These are phyloP conservation scores for Anguilla marmorata DNA, from an alignment of 2,797 vertebrate species.

Conservation along the genomic window DNA sequence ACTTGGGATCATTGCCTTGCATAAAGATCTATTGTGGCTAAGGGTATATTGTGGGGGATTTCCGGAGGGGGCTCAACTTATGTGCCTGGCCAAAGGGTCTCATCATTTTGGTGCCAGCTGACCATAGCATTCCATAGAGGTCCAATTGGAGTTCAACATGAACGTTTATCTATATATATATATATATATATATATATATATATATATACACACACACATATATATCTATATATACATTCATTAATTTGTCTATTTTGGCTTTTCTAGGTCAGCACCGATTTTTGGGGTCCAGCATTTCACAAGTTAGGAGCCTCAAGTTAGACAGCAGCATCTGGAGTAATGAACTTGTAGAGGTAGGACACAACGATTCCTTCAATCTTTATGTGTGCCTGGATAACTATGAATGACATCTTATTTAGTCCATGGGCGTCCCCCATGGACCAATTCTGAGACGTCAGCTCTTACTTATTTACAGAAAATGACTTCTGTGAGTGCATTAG, in stretches of 20 bases:
- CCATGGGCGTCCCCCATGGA: no score
- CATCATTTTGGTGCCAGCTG: no score
- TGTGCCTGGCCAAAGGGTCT: no score
- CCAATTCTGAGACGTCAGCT: no score
- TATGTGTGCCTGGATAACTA: background rate
- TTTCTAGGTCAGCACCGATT: slow-evolving; percentile 87
- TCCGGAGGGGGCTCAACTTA: no score
- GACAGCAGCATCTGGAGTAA: slow-evolving; percentile 95
- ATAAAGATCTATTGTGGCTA: no score
- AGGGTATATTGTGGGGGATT: no score
- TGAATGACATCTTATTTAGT: background rate
- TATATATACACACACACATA: slow-evolving; percentile 24
- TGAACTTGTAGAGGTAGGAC: slow-evolving; percentile 89
- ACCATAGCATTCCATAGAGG: no score
- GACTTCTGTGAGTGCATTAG: background rate
- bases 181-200: no score
- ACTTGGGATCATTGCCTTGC: no score
- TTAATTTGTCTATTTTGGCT: slow-evolving; percentile 34
- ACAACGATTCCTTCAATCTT: background rate
- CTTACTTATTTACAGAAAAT: no score
- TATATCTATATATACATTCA: slow-evolving; percentile 53
- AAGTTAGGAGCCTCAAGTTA: slow-evolving; percentile 91
- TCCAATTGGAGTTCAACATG: no score
- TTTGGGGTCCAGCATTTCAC: slow-evolving; percentile 88
- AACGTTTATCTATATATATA: background rate